These are phyloP conservation scores for Sorex maritimensis DNA, from an alignment of 2,797 vertebrate genomes.

Conservation along the genomic window DNA sequence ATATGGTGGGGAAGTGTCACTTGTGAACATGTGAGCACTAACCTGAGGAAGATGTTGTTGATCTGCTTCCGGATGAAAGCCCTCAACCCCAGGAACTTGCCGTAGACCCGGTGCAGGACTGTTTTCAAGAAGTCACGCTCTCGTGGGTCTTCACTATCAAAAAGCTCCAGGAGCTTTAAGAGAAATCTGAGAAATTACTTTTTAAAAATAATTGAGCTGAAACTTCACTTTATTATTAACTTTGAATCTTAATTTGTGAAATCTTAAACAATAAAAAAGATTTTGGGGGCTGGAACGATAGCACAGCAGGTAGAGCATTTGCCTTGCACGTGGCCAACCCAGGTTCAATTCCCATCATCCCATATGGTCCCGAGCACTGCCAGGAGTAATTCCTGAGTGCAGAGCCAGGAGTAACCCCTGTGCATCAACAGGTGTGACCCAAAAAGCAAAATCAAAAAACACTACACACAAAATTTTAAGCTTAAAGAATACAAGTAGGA, in stretches of 20 bases:
- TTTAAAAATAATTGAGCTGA: constrained; percentile 79
- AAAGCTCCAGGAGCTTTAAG: constrained; percentile 96
- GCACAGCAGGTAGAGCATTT: too few relatives aligned
- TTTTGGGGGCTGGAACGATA: too few relatives aligned
- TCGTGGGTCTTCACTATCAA: constrained; percentile 98
- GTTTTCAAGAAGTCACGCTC: constrained; percentile 99
- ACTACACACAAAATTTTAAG: constrained; percentile 8
- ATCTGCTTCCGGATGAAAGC: constrained; percentile 99
- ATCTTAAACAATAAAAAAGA: neutral
- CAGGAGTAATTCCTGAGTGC: too few relatives aligned
- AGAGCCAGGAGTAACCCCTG: too few relatives aligned
- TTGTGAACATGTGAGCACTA: constrained; percentile 70
- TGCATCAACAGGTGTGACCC: too few relatives aligned
- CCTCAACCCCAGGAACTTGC: constrained; percentile 98
- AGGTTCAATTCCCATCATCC: too few relatives aligned
- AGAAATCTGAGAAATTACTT: constrained; percentile 89
- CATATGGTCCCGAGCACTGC: too few relatives aligned
- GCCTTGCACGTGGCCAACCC: too few relatives aligned
- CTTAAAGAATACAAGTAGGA: constrained; percentile 11
- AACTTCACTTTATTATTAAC: constrained; percentile 41
- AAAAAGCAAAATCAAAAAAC: neutral
- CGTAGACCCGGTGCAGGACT: constrained; percentile 98
- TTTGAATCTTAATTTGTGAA: neutral
- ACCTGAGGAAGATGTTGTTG: constrained; percentile 99
- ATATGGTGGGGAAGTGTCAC: neutral